Base-by-base conservation (phyloP, 2,113 vertebrate species). In the Heptranchias perlo region DNA sequence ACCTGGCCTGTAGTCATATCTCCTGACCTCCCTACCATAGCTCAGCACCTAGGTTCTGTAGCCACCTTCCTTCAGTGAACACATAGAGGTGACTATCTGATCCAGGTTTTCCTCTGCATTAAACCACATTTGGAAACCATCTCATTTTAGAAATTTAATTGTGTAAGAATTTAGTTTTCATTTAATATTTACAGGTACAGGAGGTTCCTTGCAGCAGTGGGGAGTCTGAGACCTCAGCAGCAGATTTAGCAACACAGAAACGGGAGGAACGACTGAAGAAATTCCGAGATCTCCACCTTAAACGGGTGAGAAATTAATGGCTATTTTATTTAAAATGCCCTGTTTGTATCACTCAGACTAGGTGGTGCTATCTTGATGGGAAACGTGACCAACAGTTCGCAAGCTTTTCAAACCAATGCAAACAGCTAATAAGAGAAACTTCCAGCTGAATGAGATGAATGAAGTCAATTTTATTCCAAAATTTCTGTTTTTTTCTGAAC, bases 261-360 rank as follows among this genome's bases (percentile, higher is more conserved):
- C 98, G 99, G 96, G 99, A 99, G 96, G 98, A 97, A 25, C 97
- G 98, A 44, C 97, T 99, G 31, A 97, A 98, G 1, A 99, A 98
- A 95, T 99, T 99, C 96, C 97, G 99, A 39, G 99, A 99, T 97
- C 97, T 99, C 0, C 99, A 99, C 96, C 97, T 99, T 96, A 99
- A 98, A 97, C 98, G 98, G 97, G 99, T 99, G 96, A 97, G 97
- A 96, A 44, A 44, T 47, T 0, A 47, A 44, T 82, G 14, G 78
- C 39, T 47, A 44, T 44, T 16, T 82, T 44, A 44, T 82, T 6
- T 82, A 35, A 31, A 47, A 21, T 44, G 18, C 5, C 39, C 47
- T 82, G 78, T 82, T 39, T 82, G 5, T 44, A 1, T 82, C 39
- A n/a, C 18, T 82, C 31, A 18, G 18, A 1, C 1, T 39, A 82